Percentiles rank a stretch among this genome's conserved stretches.
Evolutionary conservation across 2,797 vertebrate species (phyloP).

Genomic region (Phylloscopus collybita): DNA sequence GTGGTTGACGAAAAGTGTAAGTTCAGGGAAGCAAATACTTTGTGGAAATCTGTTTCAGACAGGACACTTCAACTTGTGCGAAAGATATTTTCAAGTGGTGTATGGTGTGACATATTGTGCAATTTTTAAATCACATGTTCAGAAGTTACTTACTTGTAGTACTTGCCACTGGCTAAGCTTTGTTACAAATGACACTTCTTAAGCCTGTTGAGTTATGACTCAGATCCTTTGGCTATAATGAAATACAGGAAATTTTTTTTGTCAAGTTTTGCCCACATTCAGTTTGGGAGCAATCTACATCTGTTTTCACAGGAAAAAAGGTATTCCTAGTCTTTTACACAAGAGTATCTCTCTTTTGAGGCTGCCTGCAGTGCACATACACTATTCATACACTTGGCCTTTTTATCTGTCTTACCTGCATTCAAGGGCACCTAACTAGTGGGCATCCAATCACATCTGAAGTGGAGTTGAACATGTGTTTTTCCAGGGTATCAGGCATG

Average conservation of each 20-base stretch:
- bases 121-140: neutral
- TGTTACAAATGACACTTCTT: neutral
- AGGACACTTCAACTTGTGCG: neutral
- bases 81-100: neutral
- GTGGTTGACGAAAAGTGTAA: neutral
- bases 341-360: neutral
- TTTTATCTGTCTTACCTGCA: neutral
- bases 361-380: neutral
- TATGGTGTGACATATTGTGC: neutral
- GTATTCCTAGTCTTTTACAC: neutral
- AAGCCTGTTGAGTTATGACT: neutral
- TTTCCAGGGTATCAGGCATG: neutral
- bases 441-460: neutral
- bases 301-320: neutral
- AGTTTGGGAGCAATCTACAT: neutral
- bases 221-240: neutral
- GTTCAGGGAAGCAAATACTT: neutral
- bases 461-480: neutral
- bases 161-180: neutral
- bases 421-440: neutral
- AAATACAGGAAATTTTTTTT: neutral
- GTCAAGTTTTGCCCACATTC: neutral
- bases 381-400: neutral
- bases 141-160: neutral
- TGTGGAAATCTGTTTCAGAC: neutral